These are phyloP conservation scores for Loxodonta africana DNA, from an alignment of 2,113 vertebrate species.

Conservation along the genomic window DNA sequence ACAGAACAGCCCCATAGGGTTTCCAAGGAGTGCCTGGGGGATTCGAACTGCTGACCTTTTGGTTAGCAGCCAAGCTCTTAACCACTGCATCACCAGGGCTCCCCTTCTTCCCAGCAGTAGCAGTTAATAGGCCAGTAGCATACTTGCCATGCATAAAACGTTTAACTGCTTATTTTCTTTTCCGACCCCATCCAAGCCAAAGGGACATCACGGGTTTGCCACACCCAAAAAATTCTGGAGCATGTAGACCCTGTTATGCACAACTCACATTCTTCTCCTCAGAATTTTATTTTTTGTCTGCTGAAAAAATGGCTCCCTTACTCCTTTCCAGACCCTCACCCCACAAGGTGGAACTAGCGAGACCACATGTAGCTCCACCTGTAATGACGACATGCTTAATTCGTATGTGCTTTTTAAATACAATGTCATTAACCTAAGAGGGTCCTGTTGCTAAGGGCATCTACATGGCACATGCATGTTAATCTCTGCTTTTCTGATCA, in stretches of 20 bases:
- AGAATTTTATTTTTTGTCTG: background rate
- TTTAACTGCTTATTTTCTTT: background rate
- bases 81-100: too few species aligned
- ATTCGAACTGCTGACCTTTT: too few species aligned
- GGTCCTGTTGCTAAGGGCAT: background rate
- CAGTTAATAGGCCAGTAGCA: background rate
- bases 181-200: background rate
- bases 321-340: background rate
- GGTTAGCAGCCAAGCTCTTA: too few species aligned
- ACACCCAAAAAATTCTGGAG: background rate
- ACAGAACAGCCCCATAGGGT: too few species aligned
- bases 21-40: too few species aligned
- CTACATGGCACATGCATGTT: background rate
- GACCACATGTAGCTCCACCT: background rate
- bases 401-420: background rate
- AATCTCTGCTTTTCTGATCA: background rate
- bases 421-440: background rate
- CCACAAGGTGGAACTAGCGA: background rate
- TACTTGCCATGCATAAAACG: background rate
- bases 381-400: conserved; percentile 11
- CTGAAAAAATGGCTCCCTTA: background rate
- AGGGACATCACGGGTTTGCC: background rate
- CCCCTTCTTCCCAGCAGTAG: background rate
- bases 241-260: background rate
- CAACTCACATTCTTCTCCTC: conserved; percentile 3